Base-by-base conservation (phyloP, 2,797 vertebrate species). In the Anguilla megastoma region DNA sequence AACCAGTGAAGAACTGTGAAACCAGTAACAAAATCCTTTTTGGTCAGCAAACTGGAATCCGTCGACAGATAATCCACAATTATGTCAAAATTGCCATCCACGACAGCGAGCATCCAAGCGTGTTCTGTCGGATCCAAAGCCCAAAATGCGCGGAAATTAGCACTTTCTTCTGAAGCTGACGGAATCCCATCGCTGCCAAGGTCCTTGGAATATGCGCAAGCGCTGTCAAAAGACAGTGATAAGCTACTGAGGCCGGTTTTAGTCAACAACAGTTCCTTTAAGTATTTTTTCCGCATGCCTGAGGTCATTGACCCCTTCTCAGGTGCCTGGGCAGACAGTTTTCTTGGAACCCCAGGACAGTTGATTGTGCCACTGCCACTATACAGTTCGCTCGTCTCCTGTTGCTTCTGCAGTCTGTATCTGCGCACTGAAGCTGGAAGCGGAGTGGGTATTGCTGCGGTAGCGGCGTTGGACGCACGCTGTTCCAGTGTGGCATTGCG, bases 1-100 rank as follows among this genome's bases (percentile, higher is more conserved):
- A 99, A 90, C 99, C 99, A 99, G 90, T 99, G 98, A 54, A 99
- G 95, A 12, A 96, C 96, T 0, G 97, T 97, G 91, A 97, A 99
- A 5, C 99, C 99, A 0, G 97, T 98, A 88, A 99, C 95, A 84
- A 98, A 98, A 87, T 99, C 98, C 89, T 89, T 95, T 91, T 96
- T 95, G 88, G 91, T 95, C 8, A 99, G 88, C 88, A 99, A 94
- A 54, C 90, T 90, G 0, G 97, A 97, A 66, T 98, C 97, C 41
- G 90, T 93, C 0, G 94, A 91, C 87, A 99, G 93, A 91, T 96
- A 96, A 30, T 96, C 95, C 85, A 95, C 50, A 0, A 99, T 95
- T 60, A 92, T 96, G 2, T 97, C 97, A 0, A 95, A 96, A 85
- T 95, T 97, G 0, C 98, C 98, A 86, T 98, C 96, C 16, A 98